Conservation (phyloP, 2,113 vertebrate species). For the Bos taurus region DNA sequence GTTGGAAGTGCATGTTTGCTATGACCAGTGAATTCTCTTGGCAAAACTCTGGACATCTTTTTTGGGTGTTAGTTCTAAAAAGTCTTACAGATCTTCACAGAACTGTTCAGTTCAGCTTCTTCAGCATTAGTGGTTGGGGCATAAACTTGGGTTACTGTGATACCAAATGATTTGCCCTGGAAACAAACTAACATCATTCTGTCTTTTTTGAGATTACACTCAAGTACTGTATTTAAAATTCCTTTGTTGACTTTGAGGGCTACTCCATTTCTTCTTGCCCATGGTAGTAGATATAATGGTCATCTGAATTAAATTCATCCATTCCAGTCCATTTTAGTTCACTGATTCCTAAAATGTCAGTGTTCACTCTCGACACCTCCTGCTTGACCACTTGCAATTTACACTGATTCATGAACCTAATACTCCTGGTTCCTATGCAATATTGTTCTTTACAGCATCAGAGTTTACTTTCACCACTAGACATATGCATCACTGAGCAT, state of each 20-base stretch:
- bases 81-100: not conserved
- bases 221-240: not conserved
- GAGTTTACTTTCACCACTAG: not conserved
- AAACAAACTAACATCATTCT: not conserved
- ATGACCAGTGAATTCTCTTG: not conserved
- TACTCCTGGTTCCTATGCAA: not conserved
- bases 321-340: fast-evolving
- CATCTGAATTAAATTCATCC: not conserved
- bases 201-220: not conserved
- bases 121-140: not conserved
- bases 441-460: not conserved
- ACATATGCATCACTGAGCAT: not conserved
- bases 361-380: not conserved
- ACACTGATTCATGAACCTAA: not conserved
- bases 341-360: not conserved
- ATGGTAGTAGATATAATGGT: not conserved
- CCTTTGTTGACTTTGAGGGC: not conserved
- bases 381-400: not conserved
- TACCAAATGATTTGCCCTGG: not conserved
- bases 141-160: not conserved
- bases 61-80: not conserved
- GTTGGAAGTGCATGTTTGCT: not conserved
- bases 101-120: not conserved
- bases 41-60: not conserved
- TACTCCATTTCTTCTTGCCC: not conserved